Evolutionary conservation across 2,888 invertebrate genomes (phyloP), one percentile per base, ranked within the genome.

Genomic region (Melinaea menophilus): DNA sequence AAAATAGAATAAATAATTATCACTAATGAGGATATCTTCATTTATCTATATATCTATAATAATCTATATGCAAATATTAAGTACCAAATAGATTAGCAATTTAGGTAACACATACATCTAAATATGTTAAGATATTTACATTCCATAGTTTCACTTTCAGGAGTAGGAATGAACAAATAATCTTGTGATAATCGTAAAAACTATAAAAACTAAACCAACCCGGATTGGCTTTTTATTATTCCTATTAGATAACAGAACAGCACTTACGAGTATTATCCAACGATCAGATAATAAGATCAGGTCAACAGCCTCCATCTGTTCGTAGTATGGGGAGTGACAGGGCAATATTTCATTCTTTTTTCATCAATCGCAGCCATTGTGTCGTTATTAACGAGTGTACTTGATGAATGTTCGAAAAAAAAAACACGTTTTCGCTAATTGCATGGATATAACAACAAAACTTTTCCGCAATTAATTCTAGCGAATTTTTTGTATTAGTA

Each of bases 291-390:
- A 69, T 65, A 65, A 62, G 66, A 67, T 65, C 59, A 67, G 72
- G 71, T 72, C 67, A 60, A 58, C 62, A 61, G 56, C 69, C 71
- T 61, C 55, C 59, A 58, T 62, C 55, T 55, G 66, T 66, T 31
- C 51, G 51, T 58, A 63, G 59, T 69, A 72, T 77, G 76, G 72
- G 69, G 60, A 72, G 74, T 77, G 78, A 77, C 78, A 75, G 75
- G 63, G 64, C 73, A 66, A 78, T 77, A 74, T 71, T 75, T 79
- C 76, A 79, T 76, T 71, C 70, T 74, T 77, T 70, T 72, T 72
- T 69, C n/a, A 66, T 67, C 65, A 68, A 66, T 70, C 66, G 63
- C 59, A 59, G 65, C 66, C 65, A 71, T 71, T 67, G 64, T 66
- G 63, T 67, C 71, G 69, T 67, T 71, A 70, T 72, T 71, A 73